Base-by-base conservation (phyloP, 2,888 invertebrate genomes). In the Drosophila helvetica region DNA sequence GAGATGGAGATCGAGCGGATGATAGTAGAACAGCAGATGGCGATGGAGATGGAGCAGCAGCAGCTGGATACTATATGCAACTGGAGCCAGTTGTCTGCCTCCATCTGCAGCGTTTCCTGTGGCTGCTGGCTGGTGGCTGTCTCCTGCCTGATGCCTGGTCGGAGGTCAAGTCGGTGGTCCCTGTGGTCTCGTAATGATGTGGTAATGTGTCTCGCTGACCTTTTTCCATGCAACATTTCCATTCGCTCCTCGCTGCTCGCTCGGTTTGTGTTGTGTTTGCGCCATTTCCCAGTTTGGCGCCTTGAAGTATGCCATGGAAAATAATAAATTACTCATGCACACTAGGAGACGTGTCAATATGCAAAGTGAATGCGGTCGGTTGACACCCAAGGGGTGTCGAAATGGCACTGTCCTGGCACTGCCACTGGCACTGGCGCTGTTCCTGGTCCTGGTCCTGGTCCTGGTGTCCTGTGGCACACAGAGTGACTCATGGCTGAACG, bases 111-210 rank as follows among this genome's bases (percentile, higher is more conserved):
- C 27, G 27, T 8, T 27, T 8, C 8, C 27, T 27, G 27, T 27
- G 27, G 63, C 52, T 57, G 48, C 46, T 47, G 25, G 15, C 10
- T 45, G 57, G 38, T 62, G 22, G 56, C 53, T 60, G 22, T 5
- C 52, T 57, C 46, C 45, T 47, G 25, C 9, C 10, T 45, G 57
- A 25, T 62, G 22, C 54, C 53, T 58, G 66, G 59, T 67, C 61
- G 65, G 74, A 75, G 68, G 19, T 48, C 56, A 78, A 80, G 74
- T 77, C 38, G 38, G 38, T 80, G 77, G 75, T 90, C 90, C 80
- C 89, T 79, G 86, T 75, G 90, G 90, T 81, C 82, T 80, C 84
- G 77, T 90, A 89, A 90, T 90, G 89, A 90, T 89, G 90, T 89
- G 90, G 89, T 90, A 81, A 79, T 78, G 72, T 78, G 72, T 76